A percentile compares a stretch with the other conserved stretches of the same genome.
phyloP scores from a whole-genome alignment of 2,888 invertebrate genomes.

The Lacanobia oleracea region DNA sequence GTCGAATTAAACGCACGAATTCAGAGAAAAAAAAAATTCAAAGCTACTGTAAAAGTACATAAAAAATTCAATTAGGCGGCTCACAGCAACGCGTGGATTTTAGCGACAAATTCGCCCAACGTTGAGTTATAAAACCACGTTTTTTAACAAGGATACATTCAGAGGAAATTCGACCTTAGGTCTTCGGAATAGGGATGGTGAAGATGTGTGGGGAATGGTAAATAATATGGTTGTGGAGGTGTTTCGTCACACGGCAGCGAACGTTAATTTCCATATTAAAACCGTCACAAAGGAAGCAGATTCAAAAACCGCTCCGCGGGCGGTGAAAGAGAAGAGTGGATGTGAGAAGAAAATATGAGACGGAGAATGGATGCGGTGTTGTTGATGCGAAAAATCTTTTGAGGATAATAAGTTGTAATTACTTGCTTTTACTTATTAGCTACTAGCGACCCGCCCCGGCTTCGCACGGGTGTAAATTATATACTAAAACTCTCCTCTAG shows the following conservation, averaged over 20 bases:
- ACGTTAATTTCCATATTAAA: constrained; percentile 91
- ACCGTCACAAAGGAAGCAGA: constrained; percentile 90
- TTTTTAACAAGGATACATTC: constrained; percentile 41
- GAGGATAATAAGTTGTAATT: background rate
- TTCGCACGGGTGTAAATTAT: no score
- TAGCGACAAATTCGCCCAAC: constrained; percentile 76
- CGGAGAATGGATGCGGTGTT: constrained; percentile 70
- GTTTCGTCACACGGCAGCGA: constrained; percentile 85
- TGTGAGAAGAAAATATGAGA: constrained; percentile 23
- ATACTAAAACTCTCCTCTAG: no score
- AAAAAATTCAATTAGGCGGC: constrained; percentile 84
- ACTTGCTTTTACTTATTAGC: background rate
- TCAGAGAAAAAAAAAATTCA: constrained; percentile 55
- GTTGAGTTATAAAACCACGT: constrained; percentile 47
- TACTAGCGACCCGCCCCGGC: no score
- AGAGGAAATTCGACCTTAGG: constrained; percentile 67
- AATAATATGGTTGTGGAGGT: constrained; percentile 81
- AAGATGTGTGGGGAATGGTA: constrained; percentile 67
- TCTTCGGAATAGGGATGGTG: constrained; percentile 56
- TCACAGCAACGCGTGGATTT: constrained; percentile 75
- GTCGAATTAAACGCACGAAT: constrained; percentile 58
- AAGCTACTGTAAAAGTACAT: constrained; percentile 71
- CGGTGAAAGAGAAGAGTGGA: constrained; percentile 57
- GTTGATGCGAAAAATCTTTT: background rate
- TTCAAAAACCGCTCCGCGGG: constrained; percentile 88